Percentiles rank a stretch among this genome's conserved stretches.
Evolutionary conservation across 1,140 invertebrate genomes (phyloP).

Genomic region (Ylistrum balloti): DNA sequence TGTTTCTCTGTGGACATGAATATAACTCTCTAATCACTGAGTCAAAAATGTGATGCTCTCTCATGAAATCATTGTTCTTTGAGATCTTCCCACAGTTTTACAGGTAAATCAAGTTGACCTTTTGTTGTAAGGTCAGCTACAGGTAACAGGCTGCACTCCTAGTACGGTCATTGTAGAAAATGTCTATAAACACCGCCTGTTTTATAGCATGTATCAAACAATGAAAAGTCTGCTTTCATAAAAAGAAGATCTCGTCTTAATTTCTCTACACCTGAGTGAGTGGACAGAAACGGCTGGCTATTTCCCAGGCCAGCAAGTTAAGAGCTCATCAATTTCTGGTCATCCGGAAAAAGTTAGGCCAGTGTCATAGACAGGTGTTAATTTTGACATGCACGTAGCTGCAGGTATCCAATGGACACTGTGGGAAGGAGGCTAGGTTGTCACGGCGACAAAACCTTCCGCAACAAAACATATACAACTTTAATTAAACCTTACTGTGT

Average conservation of each 20-base stretch:
- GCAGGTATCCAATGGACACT: constrained; percentile 6
- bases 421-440: neutral
- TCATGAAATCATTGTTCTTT: neutral
- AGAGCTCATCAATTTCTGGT: constrained; percentile 38
- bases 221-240: constrained; percentile 15
- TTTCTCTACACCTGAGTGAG: constrained; percentile 1
- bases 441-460: constrained; percentile 12
- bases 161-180: neutral
- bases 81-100: constrained; percentile 33
- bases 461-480: neutral
- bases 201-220: constrained; percentile 12
- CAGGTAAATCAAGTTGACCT: constrained; percentile 25
- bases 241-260: constrained; percentile 1
- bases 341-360: constrained; percentile 24
- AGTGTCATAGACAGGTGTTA: constrained; percentile 32
- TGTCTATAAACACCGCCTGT: neutral
- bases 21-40: neutral
- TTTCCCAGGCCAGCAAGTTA: constrained; percentile 17
- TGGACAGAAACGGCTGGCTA: neutral
- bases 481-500: neutral
- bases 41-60: constrained; percentile 14
- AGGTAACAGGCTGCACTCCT: constrained; percentile 11
- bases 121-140: constrained; percentile 15
- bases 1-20: neutral
- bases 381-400: constrained; percentile 34